Percentiles rank a stretch among this genome's conserved stretches.
phyloP scores from a whole-genome alignment of 2,113 vertebrate species.

The Martes martes region DNA sequence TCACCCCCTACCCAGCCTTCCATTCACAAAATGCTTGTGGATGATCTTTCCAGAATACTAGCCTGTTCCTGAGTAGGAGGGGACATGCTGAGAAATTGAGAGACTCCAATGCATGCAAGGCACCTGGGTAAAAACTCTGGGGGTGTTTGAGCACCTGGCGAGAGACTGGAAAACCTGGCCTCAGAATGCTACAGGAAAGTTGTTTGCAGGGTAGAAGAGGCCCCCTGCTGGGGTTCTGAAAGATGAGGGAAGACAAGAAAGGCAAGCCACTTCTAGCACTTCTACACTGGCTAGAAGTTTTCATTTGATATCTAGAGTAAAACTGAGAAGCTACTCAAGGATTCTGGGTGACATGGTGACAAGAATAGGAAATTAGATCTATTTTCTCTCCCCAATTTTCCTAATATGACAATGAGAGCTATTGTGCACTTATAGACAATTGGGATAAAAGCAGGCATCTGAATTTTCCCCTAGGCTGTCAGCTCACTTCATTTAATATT shows the following conservation, averaged over 20 bases:
- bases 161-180: background rate
- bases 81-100: background rate
- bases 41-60: background rate
- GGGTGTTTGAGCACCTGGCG: background rate
- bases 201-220: background rate
- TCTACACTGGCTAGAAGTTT: background rate
- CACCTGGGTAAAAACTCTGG: background rate
- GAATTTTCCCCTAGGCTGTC: background rate
- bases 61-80: background rate
- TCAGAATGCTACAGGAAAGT: background rate
- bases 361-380: constrained; percentile 43
- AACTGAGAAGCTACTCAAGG: background rate
- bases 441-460: constrained; percentile 14
- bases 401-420: constrained; percentile 29
- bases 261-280: too few relatives aligned
- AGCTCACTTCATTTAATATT: constrained; percentile 10
- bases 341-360: constrained; percentile 15
- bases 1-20: background rate
- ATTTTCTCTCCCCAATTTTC: constrained; percentile 40
- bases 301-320: background rate
- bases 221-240: background rate
- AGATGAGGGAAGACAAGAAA: background rate
- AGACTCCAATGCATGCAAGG: background rate
- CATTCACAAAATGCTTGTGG: background rate
- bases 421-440: background rate